These are phyloP conservation scores for Apostichopus japonicus DNA, from an alignment of 35 echinoderm and acorn worm genomes.

Conservation along the genomic window DNA sequence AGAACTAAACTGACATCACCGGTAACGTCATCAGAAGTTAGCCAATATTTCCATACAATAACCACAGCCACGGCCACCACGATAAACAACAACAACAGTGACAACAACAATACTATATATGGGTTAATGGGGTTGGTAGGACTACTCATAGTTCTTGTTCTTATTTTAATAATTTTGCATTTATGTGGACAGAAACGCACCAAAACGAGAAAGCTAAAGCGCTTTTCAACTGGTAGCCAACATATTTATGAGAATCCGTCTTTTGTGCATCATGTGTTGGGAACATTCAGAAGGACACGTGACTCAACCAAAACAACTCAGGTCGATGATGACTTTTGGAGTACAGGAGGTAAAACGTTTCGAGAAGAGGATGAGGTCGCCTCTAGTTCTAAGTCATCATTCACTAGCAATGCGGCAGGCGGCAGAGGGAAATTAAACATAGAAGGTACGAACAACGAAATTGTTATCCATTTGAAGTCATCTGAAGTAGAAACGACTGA, in stretches of 20 bases:
- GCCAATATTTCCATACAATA: not conserved
- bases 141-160: not conserved
- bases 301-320: not conserved
- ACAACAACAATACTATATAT: not conserved
- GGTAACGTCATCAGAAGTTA: not conserved
- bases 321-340: not conserved
- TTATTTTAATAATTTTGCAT: not conserved
- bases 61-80: not conserved
- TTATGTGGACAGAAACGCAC: not conserved
- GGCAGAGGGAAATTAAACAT: not conserved
- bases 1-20: not conserved
- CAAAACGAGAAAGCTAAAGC: not conserved
- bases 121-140: not conserved
- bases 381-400: not conserved
- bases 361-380: not conserved
- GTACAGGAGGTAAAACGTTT: not conserved
- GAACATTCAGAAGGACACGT: not conserved
- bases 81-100: not conserved
- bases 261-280: not conserved
- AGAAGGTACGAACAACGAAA: not conserved
- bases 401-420: not conserved
- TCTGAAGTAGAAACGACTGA: not conserved
- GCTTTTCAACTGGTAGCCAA: not conserved
- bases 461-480: not conserved
- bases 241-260: not conserved